Evolutionary conservation across 1,140 invertebrate species (phyloP).

Genomic region (Hetaerina americana): DNA sequence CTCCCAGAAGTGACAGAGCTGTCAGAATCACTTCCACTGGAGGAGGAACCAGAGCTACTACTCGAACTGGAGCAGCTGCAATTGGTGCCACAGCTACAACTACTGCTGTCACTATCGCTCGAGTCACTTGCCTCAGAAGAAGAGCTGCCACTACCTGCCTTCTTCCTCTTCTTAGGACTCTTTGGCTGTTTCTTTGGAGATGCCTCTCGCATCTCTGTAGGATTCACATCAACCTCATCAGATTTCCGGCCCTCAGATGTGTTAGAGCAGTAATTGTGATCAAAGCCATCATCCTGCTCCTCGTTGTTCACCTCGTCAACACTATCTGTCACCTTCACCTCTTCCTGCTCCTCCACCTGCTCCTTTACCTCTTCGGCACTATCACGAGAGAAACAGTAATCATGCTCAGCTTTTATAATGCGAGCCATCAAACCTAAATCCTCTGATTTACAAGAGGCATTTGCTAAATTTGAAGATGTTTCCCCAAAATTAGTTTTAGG

Average conservation of each 20-base stretch:
- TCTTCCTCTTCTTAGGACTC: slow-evolving; percentile 29
- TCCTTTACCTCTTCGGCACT: slow-evolving; percentile 16
- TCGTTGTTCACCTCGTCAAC: background rate
- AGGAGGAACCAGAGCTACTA: slow-evolving; percentile 43
- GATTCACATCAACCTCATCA: slow-evolving; percentile 18
- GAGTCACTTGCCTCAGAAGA: slow-evolving; percentile 26
- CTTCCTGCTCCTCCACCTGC: background rate
- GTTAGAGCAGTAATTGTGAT: slow-evolving; percentile 49
- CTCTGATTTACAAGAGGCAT: background rate
- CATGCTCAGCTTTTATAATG: slow-evolving; percentile 1
- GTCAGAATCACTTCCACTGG: slow-evolving; percentile 29
- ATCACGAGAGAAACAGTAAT: slow-evolving; percentile 1
- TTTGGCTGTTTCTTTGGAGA: slow-evolving; percentile 23
- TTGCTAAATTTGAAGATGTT: background rate
- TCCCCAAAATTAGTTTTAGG: slow-evolving; percentile 6
- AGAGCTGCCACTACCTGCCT: background rate
- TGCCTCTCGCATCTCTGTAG: slow-evolving; percentile 29
- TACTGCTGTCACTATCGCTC: slow-evolving; percentile 57
- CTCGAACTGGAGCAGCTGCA: slow-evolving; percentile 66
- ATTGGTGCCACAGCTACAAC: slow-evolving; percentile 63
- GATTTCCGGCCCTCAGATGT: slow-evolving; percentile 15
- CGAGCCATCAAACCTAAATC: background rate
- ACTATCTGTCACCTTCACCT: background rate
- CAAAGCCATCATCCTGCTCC: slow-evolving; percentile 21
- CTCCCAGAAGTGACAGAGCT: slow-evolving; percentile 52